Base-by-base conservation (phyloP, 35 echinoderm and acorn worm genomes). In the Amphiura filiformis region DNA sequence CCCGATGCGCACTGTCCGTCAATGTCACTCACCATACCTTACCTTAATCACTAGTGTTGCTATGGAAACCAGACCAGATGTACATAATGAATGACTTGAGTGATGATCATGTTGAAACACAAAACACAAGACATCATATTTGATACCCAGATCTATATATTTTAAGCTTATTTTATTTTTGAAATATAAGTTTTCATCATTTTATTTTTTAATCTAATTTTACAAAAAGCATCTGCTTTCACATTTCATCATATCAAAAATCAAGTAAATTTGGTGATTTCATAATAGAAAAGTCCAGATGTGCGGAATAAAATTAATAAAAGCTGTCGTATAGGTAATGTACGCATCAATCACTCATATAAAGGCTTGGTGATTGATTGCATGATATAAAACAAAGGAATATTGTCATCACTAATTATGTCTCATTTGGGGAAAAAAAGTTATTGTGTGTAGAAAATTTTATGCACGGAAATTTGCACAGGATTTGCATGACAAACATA, bases 71-170 rank as follows among this genome's bases (percentile, higher is more conserved):
- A 70, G 61, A 70, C 61, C 61, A 70, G 26, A 70, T 70, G 61
- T 70, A 70, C 61, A 70, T 70, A 70, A 70, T 70, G 28, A 26
- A 70, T 70, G 61, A 70, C 28, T 18, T 70, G 61, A 70, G 61
- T 70, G 61, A 70, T 70, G 61, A n/a, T 2, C 61, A 70, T 26
- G 61, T 70, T 70, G 26, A 70, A 70, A 47, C 41, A 4, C 7
- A 23, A 23, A 70, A 70, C 7, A 70, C 61, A 70, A 70, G 61
- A 13, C 61, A 26, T 30, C 20, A 11, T 70, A 23, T 13, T 3
- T 70, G 61, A 70, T 70, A 23, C 7, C 61, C 61, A 23, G 61
- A 70, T 70, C 17, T 70, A 18, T 3, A 70, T 70, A 26, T 30
- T 70, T 70, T 70, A n/a, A n/a, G n/a, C n/a, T 30, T 70, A 23